phyloP scores from a whole-genome alignment of 2,888 invertebrate genomes.

The Monopis laevigella region DNA sequence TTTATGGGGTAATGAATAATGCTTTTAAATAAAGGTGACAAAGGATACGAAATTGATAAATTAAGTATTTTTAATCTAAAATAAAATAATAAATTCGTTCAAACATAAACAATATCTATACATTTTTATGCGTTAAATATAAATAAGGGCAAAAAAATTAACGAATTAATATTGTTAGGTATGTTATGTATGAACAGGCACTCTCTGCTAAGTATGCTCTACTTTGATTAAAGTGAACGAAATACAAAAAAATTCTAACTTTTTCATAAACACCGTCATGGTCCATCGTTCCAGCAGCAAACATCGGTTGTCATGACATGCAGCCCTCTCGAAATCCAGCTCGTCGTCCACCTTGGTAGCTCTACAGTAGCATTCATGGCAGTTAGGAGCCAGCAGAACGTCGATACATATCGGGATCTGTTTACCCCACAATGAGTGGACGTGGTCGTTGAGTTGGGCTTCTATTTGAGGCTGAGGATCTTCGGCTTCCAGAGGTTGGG shows the following conservation, averaged over 20 bases:
- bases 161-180: too few species aligned
- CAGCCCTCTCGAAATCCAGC: slow-evolving; percentile 38
- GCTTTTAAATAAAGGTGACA: too few species aligned
- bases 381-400: slow-evolving; percentile 77
- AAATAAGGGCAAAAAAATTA: too few species aligned
- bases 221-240: too few species aligned
- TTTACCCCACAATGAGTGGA: slow-evolving; percentile 73
- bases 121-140: too few species aligned
- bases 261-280: slow-evolving; percentile 67
- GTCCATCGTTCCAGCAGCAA: slow-evolving; percentile 86
- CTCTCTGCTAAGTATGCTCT: too few species aligned
- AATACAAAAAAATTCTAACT: slow-evolving; percentile 33
- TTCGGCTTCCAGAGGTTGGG: slow-evolving; percentile 24
- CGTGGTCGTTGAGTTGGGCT: slow-evolving; percentile 42
- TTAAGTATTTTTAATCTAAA: too few species aligned
- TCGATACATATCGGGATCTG: slow-evolving; percentile 82
- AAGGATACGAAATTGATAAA: too few species aligned
- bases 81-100: too few species aligned
- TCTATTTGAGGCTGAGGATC: slow-evolving; percentile 38
- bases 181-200: too few species aligned
- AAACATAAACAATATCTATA: too few species aligned
- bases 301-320: slow-evolving; percentile 47
- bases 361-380: slow-evolving; percentile 70
- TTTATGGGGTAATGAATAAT: too few species aligned
- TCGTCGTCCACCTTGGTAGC: slow-evolving; percentile 34